Percentiles rank a stretch among this genome's conserved stretches.
phyloP scores from a whole-genome alignment of 2,888 invertebrate genomes.

The Cheilosia vernalis region DNA sequence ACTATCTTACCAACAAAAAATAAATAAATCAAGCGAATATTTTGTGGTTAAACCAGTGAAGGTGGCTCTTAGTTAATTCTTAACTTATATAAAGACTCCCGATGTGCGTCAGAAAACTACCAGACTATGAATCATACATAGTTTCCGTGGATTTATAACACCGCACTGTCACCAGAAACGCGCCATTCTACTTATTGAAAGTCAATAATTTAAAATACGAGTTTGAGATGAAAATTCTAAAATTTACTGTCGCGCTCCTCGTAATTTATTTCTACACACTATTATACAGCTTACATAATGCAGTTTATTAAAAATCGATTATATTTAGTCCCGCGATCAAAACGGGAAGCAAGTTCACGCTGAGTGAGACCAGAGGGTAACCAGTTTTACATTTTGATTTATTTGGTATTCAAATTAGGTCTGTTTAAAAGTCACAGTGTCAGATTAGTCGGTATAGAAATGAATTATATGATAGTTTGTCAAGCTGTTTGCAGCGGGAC shows the following conservation, averaged over 20 bases:
- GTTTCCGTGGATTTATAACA: background rate
- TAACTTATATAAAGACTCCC: background rate
- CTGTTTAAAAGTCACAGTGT: constrained; percentile 31
- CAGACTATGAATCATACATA: background rate
- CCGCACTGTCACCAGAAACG: no score
- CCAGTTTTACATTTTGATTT: constrained; percentile 26
- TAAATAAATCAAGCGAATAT: no score
- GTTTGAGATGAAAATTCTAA: background rate
- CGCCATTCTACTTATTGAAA: no score
- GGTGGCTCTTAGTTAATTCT: no score
- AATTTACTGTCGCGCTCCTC: background rate
- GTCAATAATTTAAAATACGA: no score
- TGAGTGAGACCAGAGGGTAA: background rate
- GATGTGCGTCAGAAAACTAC: background rate
- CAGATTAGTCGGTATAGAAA: constrained; percentile 30
- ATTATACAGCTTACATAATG: background rate
- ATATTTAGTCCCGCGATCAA: constrained; percentile 1
- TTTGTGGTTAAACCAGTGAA: no score
- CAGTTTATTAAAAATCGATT: constrained; percentile 20
- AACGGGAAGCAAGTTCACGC: constrained; percentile 11
- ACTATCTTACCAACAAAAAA: no score
- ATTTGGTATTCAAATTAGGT: constrained; percentile 53
- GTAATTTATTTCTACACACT: constrained; percentile 8
- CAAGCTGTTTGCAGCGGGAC: constrained; percentile 32
- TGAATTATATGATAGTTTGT: constrained; percentile 32